Evolutionary conservation across 2,888 invertebrate species (phyloP), one percentile per base, ranked within the genome.

Genomic region (Aspidiotus rigidus): DNA sequence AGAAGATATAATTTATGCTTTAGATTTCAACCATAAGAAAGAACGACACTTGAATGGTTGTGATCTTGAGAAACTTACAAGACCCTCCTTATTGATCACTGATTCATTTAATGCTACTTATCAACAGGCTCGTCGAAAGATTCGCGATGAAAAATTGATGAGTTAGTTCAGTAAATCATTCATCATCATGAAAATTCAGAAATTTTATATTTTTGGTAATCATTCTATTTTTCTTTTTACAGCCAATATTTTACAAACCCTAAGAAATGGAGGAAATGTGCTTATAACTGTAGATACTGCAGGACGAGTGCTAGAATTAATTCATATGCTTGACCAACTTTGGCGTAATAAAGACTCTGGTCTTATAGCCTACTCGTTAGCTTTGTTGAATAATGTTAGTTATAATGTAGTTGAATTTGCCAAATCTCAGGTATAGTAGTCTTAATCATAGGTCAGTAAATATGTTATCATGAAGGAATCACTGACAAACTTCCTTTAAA

Each of bases 381-480:
- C 95, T 0, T 81, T 99, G 69, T 81, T 99, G 1, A 98, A 93
- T 75, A 96, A 98, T 77, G 96, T 99, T 71, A 93, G 95, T 77
- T 98, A 96, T 76, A 98, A 98, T 77, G 98, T 98, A 0, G 92
- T 98, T 2, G 98, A 98, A 79, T 98, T 98, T 79, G 98, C 99
- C 1, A 99, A 98, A 78, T 95, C 95, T 0, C 95, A 89, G 82
- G 85, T 85, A 62, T 16, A 40, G 60, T 10, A 11, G 13, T 15
- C 28, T 28, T 28, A 28, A 3, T 28, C 28, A 28, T 28, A 5
- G 28, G 5, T 28, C 28, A 28, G 28, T 28, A 28, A 3, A 28
- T 5, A 28, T 5, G 28, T 28, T 28, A 28, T 28, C 28, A 28
- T 28, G 28, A 1, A 5, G 28, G 28, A 5, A 3, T 53, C 53